Evolutionary conservation across 1,140 invertebrate species (phyloP).

Genomic region (Drosophila parvula): DNA sequence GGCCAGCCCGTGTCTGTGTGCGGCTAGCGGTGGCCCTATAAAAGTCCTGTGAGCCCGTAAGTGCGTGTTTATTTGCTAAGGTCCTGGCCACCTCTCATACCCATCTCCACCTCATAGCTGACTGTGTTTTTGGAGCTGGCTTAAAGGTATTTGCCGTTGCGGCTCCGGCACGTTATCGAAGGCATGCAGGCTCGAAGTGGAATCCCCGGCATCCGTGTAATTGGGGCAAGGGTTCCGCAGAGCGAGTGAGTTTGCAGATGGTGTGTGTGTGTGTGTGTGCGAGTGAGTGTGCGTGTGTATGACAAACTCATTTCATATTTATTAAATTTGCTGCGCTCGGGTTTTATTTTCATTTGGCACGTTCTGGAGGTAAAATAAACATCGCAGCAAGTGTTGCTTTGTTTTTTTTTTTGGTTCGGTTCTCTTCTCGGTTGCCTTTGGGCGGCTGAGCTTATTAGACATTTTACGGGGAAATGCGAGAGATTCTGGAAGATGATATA

Average conservation of each 20-base stretch:
- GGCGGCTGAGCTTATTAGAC: conserved; percentile 8
- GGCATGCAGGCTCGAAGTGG: conserved; percentile 48
- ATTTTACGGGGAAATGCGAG: conserved; percentile 13
- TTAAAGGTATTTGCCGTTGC: conserved; percentile 62
- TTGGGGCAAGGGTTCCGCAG: conserved; percentile 66
- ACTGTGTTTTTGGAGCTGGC: conserved; percentile 50
- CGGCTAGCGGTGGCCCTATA: conserved; percentile 10
- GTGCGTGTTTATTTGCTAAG: conserved; percentile 75
- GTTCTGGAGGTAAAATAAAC: conserved; percentile 68
- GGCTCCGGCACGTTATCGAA: conserved; percentile 70
- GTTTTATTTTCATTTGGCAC: conserved; percentile 79
- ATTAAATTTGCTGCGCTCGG: conserved; percentile 73
- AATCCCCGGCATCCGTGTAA: conserved; percentile 55
- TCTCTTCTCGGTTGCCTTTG: background rate
- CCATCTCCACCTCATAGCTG: background rate
- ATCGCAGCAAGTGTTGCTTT: conserved; percentile 38
- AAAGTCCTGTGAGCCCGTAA: conserved; percentile 67
- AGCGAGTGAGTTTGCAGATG: background rate
- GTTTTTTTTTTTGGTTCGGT: conserved; percentile 30
- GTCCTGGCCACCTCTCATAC: conserved; percentile 7
- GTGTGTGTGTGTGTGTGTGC: conserved; percentile 11
- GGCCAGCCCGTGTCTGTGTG: conserved; percentile 26
- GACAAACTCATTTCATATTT: conserved; percentile 80
- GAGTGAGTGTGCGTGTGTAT: conserved; percentile 53
- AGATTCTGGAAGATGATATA: conserved; percentile 12